These are phyloP conservation scores for Rambutsinella grinnellia DNA, from an alignment of 2,888 invertebrate species.

Conservation along the genomic window DNA sequence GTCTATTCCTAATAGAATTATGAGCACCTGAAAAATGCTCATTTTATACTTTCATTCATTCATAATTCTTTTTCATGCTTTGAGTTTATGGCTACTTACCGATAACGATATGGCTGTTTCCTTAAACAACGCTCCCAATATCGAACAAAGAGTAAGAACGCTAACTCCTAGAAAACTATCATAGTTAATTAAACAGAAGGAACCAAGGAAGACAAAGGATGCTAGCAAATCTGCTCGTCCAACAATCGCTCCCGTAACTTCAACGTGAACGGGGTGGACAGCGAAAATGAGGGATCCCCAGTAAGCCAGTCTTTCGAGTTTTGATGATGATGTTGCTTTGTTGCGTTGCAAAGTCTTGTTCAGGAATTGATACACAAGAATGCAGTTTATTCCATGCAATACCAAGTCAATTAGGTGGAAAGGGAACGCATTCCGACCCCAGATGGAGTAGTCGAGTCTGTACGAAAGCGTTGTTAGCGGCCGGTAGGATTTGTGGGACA, in stretches of 20 bases:
- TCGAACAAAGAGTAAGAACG: constrained; percentile 41
- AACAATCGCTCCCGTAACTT: constrained; percentile 91
- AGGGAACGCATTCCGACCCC: constrained; percentile 71
- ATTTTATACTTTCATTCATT: no score
- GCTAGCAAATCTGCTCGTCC: constrained; percentile 79
- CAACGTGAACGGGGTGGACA: constrained; percentile 93
- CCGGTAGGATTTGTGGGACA: constrained; percentile 95
- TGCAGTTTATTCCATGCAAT: constrained; percentile 77
- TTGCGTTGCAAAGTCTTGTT: constrained; percentile 67
- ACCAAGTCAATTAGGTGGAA: constrained; percentile 85
- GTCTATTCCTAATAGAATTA: no score
- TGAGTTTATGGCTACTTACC: constrained; percentile 31
- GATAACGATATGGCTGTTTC: constrained; percentile 62
- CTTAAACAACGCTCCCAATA: constrained; percentile 64
- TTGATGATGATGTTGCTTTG: background rate
- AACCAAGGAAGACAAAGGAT: constrained; percentile 80
- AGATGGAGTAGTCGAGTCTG: constrained; percentile 78
- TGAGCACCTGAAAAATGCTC: no score
- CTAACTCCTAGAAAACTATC: constrained; percentile 9
- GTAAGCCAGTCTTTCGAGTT: constrained; percentile 71
- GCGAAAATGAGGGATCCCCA: constrained; percentile 84
- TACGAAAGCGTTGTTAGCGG: constrained; percentile 90
- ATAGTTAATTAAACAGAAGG: constrained; percentile 70
- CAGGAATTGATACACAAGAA: constrained; percentile 69
- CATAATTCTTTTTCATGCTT: constrained; percentile 1